Percentiles rank a stretch among this genome's conserved stretches.
These are phyloP conservation scores for Colossoma macropomum DNA, from an alignment of 2,113 vertebrate genomes.

Conservation along the genomic window DNA sequence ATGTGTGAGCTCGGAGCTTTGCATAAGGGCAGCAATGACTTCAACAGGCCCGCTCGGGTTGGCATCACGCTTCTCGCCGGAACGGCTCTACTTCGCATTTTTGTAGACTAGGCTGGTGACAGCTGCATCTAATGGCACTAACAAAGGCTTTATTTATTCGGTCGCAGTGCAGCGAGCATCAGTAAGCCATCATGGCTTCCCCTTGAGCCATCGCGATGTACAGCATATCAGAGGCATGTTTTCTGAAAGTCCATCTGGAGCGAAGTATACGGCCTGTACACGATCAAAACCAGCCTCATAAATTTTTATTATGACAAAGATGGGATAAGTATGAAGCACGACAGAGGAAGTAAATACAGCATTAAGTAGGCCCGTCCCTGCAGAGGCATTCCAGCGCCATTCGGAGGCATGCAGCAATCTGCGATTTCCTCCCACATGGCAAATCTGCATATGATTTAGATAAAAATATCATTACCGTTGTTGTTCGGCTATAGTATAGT, in stretches of 20 bases:
- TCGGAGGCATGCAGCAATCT: background rate
- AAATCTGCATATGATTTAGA: background rate
- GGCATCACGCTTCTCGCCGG: background rate
- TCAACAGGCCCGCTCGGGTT: conserved; percentile 36
- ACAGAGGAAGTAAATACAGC: background rate
- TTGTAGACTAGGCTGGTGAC: conserved; percentile 44
- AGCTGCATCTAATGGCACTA: conserved; percentile 51
- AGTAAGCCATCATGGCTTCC: conserved; percentile 46
- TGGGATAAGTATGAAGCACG: conserved; percentile 27
- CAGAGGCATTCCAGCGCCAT: background rate
- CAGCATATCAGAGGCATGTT: conserved; percentile 56
- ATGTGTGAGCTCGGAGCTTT: conserved; percentile 21
- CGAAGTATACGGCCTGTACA: conserved; percentile 40
- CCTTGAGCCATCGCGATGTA: conserved; percentile 39
- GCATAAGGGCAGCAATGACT: background rate
- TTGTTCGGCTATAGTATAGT: too few species aligned
- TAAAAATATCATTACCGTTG: too few species aligned
- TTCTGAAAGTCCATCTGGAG: conserved; percentile 57
- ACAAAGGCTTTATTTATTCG: conserved; percentile 59
- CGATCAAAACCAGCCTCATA: conserved; percentile 46
- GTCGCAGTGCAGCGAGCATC: conserved; percentile 48
- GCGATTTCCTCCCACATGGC: background rate
- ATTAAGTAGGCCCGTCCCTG: background rate
- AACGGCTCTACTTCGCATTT: conserved; percentile 45
- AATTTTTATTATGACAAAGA: conserved; percentile 37